These are phyloP conservation scores for Amblyjoppa fuscipennis DNA, from an alignment of 2,888 invertebrate genomes.

Conservation along the genomic window DNA sequence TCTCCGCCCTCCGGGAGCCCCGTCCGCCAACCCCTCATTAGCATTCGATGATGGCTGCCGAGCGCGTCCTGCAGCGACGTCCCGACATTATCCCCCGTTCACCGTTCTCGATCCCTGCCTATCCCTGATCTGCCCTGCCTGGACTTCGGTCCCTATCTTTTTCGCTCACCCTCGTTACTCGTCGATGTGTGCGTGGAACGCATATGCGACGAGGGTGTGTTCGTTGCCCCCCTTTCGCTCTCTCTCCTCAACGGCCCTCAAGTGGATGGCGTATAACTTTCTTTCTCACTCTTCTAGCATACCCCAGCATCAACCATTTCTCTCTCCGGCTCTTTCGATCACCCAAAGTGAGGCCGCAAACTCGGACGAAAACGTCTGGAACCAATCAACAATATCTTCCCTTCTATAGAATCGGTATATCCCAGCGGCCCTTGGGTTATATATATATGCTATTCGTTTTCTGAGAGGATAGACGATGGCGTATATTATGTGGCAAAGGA, in stretches of 20 bases:
- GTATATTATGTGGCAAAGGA: slow-evolving; percentile 34
- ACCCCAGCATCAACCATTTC: slow-evolving; percentile 53
- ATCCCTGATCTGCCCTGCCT: slow-evolving; percentile 35
- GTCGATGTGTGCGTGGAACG: slow-evolving; percentile 39
- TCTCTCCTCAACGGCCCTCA: slow-evolving; percentile 28
- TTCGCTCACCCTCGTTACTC: slow-evolving; percentile 52
- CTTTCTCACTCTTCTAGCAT: slow-evolving; percentile 39
- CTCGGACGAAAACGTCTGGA: slow-evolving; percentile 67
- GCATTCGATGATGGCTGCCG: slow-evolving; percentile 85
- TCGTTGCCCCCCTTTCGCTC: slow-evolving; percentile 7
- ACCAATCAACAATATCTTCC: slow-evolving; percentile 67
- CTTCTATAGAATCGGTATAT: slow-evolving; percentile 20
- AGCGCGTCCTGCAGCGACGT: slow-evolving; percentile 80
- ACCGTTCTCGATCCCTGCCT: slow-evolving; percentile 52
- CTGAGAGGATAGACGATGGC: slow-evolving; percentile 34
- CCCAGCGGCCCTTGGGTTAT: neutral
- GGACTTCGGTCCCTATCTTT: slow-evolving; percentile 41
- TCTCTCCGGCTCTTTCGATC: slow-evolving; percentile 58
- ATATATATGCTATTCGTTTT: slow-evolving; percentile 5
- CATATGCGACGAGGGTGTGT: slow-evolving; percentile 48
- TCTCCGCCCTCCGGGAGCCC: slow-evolving; percentile 67
- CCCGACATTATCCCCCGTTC: slow-evolving; percentile 81
- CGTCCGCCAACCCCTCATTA: slow-evolving; percentile 84
- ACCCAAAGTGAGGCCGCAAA: slow-evolving; percentile 61
- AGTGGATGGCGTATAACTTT: slow-evolving; percentile 50